These are phyloP conservation scores for Phlogophora meticulosa DNA, from an alignment of 2,888 invertebrate species.

Conservation along the genomic window DNA sequence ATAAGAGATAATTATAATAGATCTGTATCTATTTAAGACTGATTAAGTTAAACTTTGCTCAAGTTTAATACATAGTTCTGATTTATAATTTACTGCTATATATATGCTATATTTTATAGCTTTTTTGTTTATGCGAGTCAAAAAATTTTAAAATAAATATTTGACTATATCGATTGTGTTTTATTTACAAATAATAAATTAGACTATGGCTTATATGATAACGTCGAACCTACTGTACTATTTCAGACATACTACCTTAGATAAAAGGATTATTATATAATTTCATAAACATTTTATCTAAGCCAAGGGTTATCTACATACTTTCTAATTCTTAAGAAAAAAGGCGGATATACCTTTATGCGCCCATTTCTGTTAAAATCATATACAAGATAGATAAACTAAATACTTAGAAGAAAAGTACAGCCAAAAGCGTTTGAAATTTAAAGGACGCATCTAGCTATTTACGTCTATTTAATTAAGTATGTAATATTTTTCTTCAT, in stretches of 20 bases:
- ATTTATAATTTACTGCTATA: too few relatives aligned
- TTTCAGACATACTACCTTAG: not conserved
- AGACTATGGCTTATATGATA: not conserved
- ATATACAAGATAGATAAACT: not conserved
- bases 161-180: not conserved
- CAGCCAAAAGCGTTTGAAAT: conserved; percentile 6
- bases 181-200: not conserved
- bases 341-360: not conserved
- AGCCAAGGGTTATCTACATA: conserved; percentile 1
- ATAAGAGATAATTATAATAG: too few relatives aligned
- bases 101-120: not conserved
- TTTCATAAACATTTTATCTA: not conserved
- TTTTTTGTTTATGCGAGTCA: not conserved
- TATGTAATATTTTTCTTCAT: conserved; percentile 5
- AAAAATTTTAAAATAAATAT: not conserved
- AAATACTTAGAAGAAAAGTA: conserved; percentile 1
- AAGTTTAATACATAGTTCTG: too few relatives aligned
- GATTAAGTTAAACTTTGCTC: too few relatives aligned
- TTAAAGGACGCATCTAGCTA: not conserved
- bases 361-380: conserved; percentile 1
- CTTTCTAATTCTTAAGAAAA: not conserved
- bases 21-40: too few relatives aligned
- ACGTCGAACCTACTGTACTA: not conserved
- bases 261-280: conserved; percentile 1
- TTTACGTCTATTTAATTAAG: conserved; percentile 17